Evolutionary conservation across 2,797 vertebrate species (phyloP).

Genomic region (Lagothrix lagotricha): DNA sequence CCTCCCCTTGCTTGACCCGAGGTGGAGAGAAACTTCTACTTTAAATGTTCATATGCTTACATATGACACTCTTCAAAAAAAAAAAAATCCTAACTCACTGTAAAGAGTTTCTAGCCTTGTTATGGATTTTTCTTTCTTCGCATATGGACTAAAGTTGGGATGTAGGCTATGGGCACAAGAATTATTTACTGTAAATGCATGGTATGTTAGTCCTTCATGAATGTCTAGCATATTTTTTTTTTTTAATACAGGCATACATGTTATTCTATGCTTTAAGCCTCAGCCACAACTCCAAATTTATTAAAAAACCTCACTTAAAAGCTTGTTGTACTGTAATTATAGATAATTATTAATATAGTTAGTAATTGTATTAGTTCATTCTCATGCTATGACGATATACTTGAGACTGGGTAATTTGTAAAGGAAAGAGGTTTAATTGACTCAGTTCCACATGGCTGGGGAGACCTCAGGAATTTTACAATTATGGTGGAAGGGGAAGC

Average conservation of each 20-base stretch:
- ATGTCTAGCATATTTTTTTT: background rate
- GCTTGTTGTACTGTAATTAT: background rate
- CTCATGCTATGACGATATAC: background rate
- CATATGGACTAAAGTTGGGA: background rate
- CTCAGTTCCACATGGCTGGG: background rate
- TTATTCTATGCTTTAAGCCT: background rate
- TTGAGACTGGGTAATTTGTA: background rate
- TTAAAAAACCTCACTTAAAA: constrained; percentile 12
- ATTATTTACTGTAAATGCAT: background rate
- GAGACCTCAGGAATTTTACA: background rate
- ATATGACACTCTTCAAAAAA: background rate
- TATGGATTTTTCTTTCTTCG: background rate
- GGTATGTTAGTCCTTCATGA: background rate
- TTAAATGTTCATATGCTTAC: background rate
- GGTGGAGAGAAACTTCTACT: background rate
- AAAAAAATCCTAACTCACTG: background rate
- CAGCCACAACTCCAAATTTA: constrained; percentile 23
- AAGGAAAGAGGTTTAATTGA: background rate
- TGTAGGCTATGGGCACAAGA: background rate
- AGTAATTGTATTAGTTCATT: background rate
- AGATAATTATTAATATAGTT: background rate
- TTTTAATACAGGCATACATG: background rate
- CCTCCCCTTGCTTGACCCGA: background rate
- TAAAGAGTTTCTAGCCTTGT: background rate
- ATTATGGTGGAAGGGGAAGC: background rate